A percentile compares a stretch with the other conserved stretches of the same genome.
Conservation (phyloP, 2,797 vertebrate species). For the Xenentodon cancila region DNA sequence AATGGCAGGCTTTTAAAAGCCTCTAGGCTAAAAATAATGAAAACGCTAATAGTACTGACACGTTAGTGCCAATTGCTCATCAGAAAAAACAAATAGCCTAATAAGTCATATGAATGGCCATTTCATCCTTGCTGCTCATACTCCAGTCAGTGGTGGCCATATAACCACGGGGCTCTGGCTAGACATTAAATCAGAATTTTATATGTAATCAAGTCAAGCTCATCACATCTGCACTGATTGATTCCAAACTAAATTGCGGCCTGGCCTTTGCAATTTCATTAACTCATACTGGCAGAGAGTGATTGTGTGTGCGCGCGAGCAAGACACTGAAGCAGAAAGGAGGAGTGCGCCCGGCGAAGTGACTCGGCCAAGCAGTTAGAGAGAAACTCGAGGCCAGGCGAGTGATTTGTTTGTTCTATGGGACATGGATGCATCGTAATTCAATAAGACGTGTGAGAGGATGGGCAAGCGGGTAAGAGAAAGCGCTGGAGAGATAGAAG, state of each 20-base stretch:
- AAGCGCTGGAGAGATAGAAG: slow-evolving; percentile 16
- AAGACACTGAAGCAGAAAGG: slow-evolving; percentile 30
- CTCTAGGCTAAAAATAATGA: slow-evolving; percentile 5
- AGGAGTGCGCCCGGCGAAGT: slow-evolving; percentile 35
- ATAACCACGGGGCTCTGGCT: slow-evolving; percentile 54
- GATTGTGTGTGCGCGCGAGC: slow-evolving; percentile 21
- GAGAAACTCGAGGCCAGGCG: slow-evolving; percentile 56
- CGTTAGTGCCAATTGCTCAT: slow-evolving; percentile 19
- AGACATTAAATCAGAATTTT: slow-evolving; percentile 75
- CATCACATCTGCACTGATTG: slow-evolving; percentile 76
- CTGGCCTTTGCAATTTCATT: slow-evolving; percentile 73
- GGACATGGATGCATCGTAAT: slow-evolving; percentile 55
- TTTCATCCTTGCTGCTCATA: slow-evolving; percentile 27
- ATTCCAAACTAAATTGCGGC: slow-evolving; percentile 69
- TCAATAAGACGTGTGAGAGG: slow-evolving; percentile 37
- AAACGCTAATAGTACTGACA: not conserved
- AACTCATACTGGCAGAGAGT: slow-evolving; percentile 57
- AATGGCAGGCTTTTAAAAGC: slow-evolving; percentile 4
- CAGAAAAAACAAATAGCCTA: slow-evolving; percentile 44
- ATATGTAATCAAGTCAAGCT: slow-evolving; percentile 75
- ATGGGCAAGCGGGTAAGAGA: slow-evolving; percentile 15
- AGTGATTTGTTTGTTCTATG: slow-evolving; percentile 70
- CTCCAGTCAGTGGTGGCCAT: slow-evolving; percentile 38
- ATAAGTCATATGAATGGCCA: slow-evolving; percentile 53
- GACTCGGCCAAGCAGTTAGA: slow-evolving; percentile 62